phyloP scores from a whole-genome alignment of 2,888 invertebrate species.

The Boloria euphrosyne region DNA sequence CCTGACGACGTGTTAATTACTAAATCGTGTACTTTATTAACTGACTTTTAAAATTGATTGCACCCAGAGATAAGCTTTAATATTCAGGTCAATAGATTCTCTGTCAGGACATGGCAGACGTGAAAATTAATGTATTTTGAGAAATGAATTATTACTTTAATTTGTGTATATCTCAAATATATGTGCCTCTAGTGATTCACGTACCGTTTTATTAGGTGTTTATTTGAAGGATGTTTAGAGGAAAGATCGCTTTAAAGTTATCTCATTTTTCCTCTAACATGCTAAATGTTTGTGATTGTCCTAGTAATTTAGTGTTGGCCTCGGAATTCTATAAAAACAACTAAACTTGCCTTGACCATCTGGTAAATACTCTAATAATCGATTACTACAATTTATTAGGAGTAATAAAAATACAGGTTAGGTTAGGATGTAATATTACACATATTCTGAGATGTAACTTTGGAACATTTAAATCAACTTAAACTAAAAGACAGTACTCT shows the following conservation, averaged over 20 bases:
- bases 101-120: no score
- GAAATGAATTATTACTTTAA: not conserved
- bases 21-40: slow-evolving; percentile 19
- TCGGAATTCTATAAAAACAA: not conserved
- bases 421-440: no score
- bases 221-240: slow-evolving; percentile 29
- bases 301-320: not conserved
- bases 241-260: slow-evolving; percentile 27
- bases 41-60: slow-evolving; percentile 3
- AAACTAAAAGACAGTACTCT: not conserved
- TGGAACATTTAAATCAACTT: no score
- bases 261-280: slow-evolving; percentile 35
- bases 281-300: slow-evolving; percentile 25
- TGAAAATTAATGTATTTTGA: no score
- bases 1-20: slow-evolving; percentile 33
- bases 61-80: no score
- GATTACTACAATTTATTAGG: not conserved
- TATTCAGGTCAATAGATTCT: no score
- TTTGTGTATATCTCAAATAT: not conserved
- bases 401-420: not conserved
- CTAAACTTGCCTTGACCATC: not conserved
- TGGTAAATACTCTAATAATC: not conserved
- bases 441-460: no score
- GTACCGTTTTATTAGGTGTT: slow-evolving; percentile 10
- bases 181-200: not conserved